These are phyloP conservation scores for Villa cingulata DNA, from an alignment of 2,888 invertebrate species.

Conservation along the genomic window DNA sequence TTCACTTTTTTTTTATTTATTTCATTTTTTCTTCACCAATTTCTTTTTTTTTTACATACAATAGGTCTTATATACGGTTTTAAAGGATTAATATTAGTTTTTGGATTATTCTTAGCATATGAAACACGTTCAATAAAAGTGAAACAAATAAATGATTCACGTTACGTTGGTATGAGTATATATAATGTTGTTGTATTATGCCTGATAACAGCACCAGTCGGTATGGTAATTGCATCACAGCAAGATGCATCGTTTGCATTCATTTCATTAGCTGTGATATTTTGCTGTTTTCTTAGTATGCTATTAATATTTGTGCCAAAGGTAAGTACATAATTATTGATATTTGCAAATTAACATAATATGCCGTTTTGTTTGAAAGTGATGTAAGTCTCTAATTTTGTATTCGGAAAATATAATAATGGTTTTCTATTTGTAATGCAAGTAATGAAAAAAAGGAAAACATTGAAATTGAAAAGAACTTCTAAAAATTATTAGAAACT, in stretches of 20 bases:
- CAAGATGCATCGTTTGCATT: slow-evolving; percentile 97
- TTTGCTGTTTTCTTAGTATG: slow-evolving; percentile 97
- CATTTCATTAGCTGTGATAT: slow-evolving; percentile 88
- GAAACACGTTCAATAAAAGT: slow-evolving; percentile 97
- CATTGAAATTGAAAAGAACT: too few relatives aligned
- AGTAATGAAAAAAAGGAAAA: too few relatives aligned
- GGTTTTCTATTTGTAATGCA: too few relatives aligned
- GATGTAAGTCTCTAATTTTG: too few relatives aligned
- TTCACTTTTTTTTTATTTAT: background rate
- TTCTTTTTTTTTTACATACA: slow-evolving; percentile 16
- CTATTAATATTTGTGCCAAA: slow-evolving; percentile 97
- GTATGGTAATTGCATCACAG: slow-evolving; percentile 92
- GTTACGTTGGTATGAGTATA: slow-evolving; percentile 98
- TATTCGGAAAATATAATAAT: too few relatives aligned
- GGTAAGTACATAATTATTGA: too few relatives aligned
- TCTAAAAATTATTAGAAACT: too few relatives aligned
- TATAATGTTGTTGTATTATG: slow-evolving; percentile 98
- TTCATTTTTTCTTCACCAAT: background rate
- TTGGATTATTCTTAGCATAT: slow-evolving; percentile 95
- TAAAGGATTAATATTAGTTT: slow-evolving; percentile 90
- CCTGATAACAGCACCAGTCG: slow-evolving; percentile 94
- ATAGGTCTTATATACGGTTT: slow-evolving; percentile 89
- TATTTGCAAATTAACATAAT: too few relatives aligned
- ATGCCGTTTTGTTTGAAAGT: too few relatives aligned
- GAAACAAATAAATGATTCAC: slow-evolving; percentile 93